Conservation (phyloP, 2,888 invertebrate species). For the Arenicola marina region DNA sequence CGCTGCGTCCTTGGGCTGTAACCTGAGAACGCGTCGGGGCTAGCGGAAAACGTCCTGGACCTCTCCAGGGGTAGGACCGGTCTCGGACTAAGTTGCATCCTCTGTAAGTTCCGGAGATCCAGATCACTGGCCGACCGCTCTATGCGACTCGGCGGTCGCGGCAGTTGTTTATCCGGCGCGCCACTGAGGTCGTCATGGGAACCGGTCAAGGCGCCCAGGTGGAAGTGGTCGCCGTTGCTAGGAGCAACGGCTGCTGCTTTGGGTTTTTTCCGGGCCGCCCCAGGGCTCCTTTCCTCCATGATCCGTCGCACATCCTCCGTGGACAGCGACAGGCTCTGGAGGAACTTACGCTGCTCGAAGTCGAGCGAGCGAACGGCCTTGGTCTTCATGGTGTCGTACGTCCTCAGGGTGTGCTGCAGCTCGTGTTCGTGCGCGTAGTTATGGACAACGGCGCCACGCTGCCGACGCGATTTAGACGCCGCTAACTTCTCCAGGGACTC, state of each 20-base stretch:
- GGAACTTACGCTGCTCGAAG: conserved; percentile 8
- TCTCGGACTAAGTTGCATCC: no score
- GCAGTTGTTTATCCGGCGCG: background rate
- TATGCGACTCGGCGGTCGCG: background rate
- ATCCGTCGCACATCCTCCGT: background rate
- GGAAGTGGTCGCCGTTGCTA: background rate
- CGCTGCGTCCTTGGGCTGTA: no score
- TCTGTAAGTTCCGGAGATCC: background rate
- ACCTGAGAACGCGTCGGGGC: background rate
- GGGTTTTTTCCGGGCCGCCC: no score
- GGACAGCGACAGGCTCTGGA: conserved; percentile 1
- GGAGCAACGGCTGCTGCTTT: no score
- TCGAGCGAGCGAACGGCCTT: background rate
- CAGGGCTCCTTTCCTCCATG: background rate
- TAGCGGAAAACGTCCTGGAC: background rate
- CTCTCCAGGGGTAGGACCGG: background rate
- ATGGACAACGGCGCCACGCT: conserved; percentile 6
- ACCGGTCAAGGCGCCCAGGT: background rate
- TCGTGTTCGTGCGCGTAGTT: conserved; percentile 1
- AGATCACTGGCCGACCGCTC: conserved; percentile 1
- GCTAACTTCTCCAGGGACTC: conserved; percentile 6
- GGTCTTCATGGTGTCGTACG: background rate
- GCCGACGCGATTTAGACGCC: background rate
- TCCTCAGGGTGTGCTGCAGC: background rate
- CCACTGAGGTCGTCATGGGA: background rate